Conservation (phyloP, 2,888 invertebrate genomes). For the Platynereis dumerilii region DNA sequence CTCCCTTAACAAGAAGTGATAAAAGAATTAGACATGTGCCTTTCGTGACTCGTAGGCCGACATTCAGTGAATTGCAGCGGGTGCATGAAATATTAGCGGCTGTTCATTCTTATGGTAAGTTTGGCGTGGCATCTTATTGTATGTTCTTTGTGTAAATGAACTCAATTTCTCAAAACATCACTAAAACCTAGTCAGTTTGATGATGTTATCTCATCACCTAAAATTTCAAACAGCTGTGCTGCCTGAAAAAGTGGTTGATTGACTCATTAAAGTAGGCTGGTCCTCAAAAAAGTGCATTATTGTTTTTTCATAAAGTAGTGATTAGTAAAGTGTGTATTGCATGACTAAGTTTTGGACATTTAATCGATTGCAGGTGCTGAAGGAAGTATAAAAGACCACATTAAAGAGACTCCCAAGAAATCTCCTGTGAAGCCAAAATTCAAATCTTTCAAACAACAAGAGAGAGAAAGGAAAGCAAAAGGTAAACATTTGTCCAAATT, state of each 20-base stretch:
- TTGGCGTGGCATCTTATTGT: not conserved
- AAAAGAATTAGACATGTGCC: slow-evolving; percentile 68
- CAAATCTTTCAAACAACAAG: not conserved
- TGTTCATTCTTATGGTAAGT: slow-evolving; percentile 33
- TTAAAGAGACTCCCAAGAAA: not conserved
- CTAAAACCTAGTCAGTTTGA: not conserved
- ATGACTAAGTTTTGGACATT: not conserved
- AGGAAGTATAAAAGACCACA: slow-evolving; percentile 1
- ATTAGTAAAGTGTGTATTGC: not conserved
- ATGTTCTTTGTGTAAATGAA: not conserved
- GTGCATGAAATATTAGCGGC: slow-evolving; percentile 72
- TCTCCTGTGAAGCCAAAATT: not conserved
- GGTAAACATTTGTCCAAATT: no score
- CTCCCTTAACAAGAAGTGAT: slow-evolving; percentile 68
- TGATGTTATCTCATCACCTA: not conserved
- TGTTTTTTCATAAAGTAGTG: no score
- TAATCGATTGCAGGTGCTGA: not conserved
- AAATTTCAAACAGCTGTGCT: no score
- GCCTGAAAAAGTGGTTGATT: no score
- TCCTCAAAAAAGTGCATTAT: no score
- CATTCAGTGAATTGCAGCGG: slow-evolving; percentile 79
- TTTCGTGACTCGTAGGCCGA: slow-evolving; percentile 82
- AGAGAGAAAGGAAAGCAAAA: no score
- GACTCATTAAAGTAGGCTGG: no score
- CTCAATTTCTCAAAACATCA: not conserved